These are phyloP conservation scores for Agrochola lychnidis DNA, from an alignment of 2,888 invertebrate species.

Conservation along the genomic window DNA sequence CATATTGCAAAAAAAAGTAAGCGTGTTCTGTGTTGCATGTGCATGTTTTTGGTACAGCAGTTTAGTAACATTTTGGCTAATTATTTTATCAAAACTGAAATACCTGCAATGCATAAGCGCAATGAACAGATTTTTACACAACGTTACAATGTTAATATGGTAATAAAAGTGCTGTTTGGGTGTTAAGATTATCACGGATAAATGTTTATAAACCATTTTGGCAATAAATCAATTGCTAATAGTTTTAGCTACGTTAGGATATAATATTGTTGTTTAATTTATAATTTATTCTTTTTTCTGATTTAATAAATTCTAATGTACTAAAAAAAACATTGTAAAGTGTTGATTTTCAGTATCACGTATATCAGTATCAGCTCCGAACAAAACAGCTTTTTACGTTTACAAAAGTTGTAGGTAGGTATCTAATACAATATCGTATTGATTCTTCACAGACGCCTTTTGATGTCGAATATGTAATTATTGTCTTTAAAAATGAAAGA, in stretches of 20 bases:
- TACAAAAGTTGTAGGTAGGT: neutral
- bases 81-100: conserved; percentile 28
- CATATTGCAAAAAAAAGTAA: neutral
- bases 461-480: neutral
- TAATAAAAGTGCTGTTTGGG: conserved; percentile 13
- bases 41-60: conserved; percentile 9
- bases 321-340: neutral
- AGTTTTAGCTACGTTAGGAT: neutral
- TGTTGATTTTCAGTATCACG: neutral
- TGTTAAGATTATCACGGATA: conserved; percentile 1
- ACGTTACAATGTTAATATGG: neutral
- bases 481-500: neutral
- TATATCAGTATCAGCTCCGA: neutral
- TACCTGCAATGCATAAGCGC: neutral
- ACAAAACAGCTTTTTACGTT: neutral
- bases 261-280: neutral
- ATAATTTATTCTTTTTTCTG: neutral
- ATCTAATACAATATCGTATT: neutral
- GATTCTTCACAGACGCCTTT: neutral
- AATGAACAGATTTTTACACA: conserved; percentile 23
- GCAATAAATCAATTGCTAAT: neutral
- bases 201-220: conserved; percentile 1
- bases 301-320: neutral
- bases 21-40: conserved; percentile 2
- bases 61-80: conserved; percentile 33